A percentile compares a stretch with the other conserved stretches of the same genome.
Conservation (phyloP, 2,888 invertebrate genomes). For the Heliconius aoede region DNA sequence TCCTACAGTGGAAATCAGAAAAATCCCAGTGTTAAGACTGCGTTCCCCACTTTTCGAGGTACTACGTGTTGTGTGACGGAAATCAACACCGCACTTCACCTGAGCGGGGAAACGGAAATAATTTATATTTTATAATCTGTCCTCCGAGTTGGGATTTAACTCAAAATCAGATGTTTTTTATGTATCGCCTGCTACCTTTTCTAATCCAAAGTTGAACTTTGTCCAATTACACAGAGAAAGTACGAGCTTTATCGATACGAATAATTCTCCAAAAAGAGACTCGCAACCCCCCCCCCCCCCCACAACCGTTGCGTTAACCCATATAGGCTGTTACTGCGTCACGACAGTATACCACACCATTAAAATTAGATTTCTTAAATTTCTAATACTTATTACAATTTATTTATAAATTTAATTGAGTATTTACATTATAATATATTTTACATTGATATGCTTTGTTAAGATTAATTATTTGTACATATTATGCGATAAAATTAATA, state of each 20-base stretch:
- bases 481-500: constrained; percentile 18
- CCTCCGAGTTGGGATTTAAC: neutral
- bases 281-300: too few species aligned
- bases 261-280: neutral
- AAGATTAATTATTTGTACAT: constrained; percentile 58
- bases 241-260: too few species aligned
- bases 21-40: neutral
- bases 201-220: neutral
- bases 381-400: constrained; percentile 11
- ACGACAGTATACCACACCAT: neutral
- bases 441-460: constrained; percentile 74
- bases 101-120: neutral
- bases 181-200: too few species aligned
- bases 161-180: too few species aligned
- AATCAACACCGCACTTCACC: neutral
- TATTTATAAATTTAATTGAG: constrained; percentile 9
- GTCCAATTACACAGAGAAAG: neutral
- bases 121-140: neutral
- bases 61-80: neutral
- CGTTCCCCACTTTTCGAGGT: neutral
- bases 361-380: constrained; percentile 4
- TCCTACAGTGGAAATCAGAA: neutral
- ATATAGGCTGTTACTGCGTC: neutral
- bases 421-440: constrained; percentile 54
- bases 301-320: too few species aligned